A percentile compares a stretch with the other conserved stretches of the same genome.
Evolutionary conservation across 2,113 vertebrate species (phyloP).

Genomic region (Tretioscincus oriximinensis): DNA sequence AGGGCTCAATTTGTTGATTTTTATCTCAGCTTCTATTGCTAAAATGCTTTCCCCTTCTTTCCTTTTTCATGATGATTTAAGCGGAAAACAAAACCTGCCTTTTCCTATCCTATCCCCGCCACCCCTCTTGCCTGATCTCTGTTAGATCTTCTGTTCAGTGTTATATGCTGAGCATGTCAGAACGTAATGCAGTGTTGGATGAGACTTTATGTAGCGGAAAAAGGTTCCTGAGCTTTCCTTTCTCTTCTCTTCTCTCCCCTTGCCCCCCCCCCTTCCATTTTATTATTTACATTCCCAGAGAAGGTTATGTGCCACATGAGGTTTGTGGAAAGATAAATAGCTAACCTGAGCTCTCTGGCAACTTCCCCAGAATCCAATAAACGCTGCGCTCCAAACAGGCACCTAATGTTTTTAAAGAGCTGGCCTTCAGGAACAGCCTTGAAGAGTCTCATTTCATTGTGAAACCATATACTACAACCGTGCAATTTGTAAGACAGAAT

Average conservation of each 20-base stretch:
- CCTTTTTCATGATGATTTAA: neutral
- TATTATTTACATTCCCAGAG: conserved; percentile 53
- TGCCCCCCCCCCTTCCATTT: neutral
- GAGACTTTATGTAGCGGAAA: conserved; percentile 47
- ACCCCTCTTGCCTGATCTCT: conserved; percentile 18
- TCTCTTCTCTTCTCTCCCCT: no score
- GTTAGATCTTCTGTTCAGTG: neutral
- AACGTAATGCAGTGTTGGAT: conserved; percentile 34
- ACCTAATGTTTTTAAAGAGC: conserved; percentile 11
- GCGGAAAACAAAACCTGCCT: neutral
- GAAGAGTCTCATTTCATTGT: neutral
- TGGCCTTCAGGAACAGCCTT: neutral
- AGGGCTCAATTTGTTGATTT: neutral
- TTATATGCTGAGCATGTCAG: conserved; percentile 35
- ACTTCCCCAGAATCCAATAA: conserved; percentile 31
- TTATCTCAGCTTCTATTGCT: conserved; percentile 17
- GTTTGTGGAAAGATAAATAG: conserved; percentile 43
- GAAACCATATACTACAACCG: neutral
- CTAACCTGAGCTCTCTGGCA: conserved; percentile 37
- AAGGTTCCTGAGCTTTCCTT: conserved; percentile 37
- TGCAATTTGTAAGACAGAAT: neutral
- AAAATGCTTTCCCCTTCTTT: neutral
- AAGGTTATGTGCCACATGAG: conserved; percentile 44
- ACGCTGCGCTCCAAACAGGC: neutral
- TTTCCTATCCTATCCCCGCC: conserved; percentile 36